Evolutionary conservation across 64 coral and sea anemone species (phyloP), one percentile per base, ranked within the genome.

Genomic region (Pocillopora damicornis): DNA sequence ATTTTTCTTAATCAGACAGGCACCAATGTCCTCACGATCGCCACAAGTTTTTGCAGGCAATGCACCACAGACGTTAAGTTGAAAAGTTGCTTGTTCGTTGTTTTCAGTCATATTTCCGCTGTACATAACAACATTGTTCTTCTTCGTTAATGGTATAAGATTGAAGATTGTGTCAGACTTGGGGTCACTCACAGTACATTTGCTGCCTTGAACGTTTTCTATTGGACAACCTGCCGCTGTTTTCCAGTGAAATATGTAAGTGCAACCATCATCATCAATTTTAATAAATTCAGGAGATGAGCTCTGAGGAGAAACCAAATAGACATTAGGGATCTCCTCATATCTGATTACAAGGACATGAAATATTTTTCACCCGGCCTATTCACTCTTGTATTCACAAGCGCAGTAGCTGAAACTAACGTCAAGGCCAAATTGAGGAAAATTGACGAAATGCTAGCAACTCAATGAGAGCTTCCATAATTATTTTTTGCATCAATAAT

Each of bases 121-220:
- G 81, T 89, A 84, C 30, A 75, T 61, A 18, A 8, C 58, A 63
- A 26, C 51, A 15, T 58, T 26, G 11, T 11, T 1, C 17, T 4
- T 18, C 10, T 72, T 88, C 13, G 5, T 76, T 30, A 93, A 56
- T 5, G 92, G 80, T 8, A 85, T 45, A 1, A 93, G 45, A 17
- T 93, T 89, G 20, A 89, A 93, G 11, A 36, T 76, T 22, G 87
- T 93, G 74, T 61, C 81, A 15, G 92, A 89, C 37, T 89, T 89
- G 17, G 92, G 88, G 62, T 93, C 92, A 45, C 86, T 38, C 14
- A 93, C 79, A 2, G 34, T 25, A 74, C 92, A 93, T 38, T 89
- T 68, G 2, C 22, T 9, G 57, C 92, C 92, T 10, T 73, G 58
- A 35, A 63, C 57, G 17, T 89, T 89, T 36, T 20, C 58, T 20